Evolutionary conservation across 2,888 invertebrate genomes (phyloP), one percentile per base, ranked within the genome.

Genomic region (Lottia scabra): DNA sequence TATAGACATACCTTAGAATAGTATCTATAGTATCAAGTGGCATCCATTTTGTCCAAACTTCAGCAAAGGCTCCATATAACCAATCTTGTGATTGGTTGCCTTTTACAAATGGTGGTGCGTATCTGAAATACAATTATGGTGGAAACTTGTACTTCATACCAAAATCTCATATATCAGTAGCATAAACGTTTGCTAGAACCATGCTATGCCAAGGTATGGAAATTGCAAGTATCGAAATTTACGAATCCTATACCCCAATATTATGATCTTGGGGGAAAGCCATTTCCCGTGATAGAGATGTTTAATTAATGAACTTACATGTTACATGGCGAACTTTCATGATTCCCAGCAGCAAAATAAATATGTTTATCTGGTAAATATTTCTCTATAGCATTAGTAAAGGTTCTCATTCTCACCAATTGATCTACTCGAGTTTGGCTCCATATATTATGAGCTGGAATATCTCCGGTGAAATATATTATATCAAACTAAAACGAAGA

Each of bases 401-500:
- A 72, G 69, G 74, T 72, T 68, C 84, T 63, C 63, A 86, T 73
- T 1, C 80, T 66, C 1, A 63, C 94, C 30, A 97, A 89, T 88
- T 97, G 97, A 88, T 95, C 95, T 65, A 92, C 91, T 45, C 91
- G 90, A 0, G 93, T 92, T 2, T 96, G 96, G 80, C 93, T 93
- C 97, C 97, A 98, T 13, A 98, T 95, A 87, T 98, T 96, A 86
- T 99, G 99, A 0, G 98, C 96, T 4, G 98, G 97, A 77, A 98
- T 91, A 90, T 99, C 99, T 4, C 98, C 98, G 0, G 98, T 98
- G 96, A 98, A 97, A 62, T 97, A 90, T 78, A 99, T 87, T 78
- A 89, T 88, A 80, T 91, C 91, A 77, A 91, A 87, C 96, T 90
- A 75, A 74, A 80, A 71, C 27, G 43, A 72, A 38, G 5, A 30